Conservation (phyloP, 2,113 vertebrate species). For the Colius striatus region DNA sequence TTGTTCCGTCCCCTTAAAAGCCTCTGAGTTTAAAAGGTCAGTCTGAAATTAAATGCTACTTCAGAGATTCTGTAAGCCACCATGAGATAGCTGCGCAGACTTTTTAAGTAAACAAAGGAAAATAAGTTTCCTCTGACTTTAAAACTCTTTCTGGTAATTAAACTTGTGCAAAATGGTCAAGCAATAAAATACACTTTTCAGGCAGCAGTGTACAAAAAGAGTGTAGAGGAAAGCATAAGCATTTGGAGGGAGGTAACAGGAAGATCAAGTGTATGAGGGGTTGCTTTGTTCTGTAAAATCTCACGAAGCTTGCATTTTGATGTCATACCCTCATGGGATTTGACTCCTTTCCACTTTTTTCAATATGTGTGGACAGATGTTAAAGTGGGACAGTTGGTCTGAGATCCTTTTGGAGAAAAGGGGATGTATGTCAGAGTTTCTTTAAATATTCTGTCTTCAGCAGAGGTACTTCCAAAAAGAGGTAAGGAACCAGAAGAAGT, state of each 20-base stretch:
- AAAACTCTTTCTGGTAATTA: neutral
- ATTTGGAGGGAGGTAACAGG: neutral
- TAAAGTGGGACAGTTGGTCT: neutral
- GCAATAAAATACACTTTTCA: neutral
- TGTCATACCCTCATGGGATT: neutral
- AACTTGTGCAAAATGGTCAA: neutral
- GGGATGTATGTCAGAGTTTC: neutral
- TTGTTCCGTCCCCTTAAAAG: neutral
- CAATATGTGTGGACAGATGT: neutral
- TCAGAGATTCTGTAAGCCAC: neutral
- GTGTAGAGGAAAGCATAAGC: neutral
- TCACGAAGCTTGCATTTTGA: neutral
- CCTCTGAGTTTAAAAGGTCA: neutral
- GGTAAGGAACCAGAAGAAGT: neutral
- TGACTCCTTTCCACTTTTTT: neutral
- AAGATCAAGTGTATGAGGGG: neutral
- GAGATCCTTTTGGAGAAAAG: neutral
- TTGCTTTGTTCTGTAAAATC: neutral
- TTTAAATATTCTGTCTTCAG: neutral
- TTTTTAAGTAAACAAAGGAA: neutral
- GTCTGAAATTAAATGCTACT: neutral
- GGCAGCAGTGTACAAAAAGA: neutral
- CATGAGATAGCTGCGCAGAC: neutral
- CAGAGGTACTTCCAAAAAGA: neutral
- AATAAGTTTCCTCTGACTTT: neutral